These are phyloP conservation scores for Dendrolimus punctatus DNA, from an alignment of 1,140 invertebrate genomes.

Conservation along the genomic window DNA sequence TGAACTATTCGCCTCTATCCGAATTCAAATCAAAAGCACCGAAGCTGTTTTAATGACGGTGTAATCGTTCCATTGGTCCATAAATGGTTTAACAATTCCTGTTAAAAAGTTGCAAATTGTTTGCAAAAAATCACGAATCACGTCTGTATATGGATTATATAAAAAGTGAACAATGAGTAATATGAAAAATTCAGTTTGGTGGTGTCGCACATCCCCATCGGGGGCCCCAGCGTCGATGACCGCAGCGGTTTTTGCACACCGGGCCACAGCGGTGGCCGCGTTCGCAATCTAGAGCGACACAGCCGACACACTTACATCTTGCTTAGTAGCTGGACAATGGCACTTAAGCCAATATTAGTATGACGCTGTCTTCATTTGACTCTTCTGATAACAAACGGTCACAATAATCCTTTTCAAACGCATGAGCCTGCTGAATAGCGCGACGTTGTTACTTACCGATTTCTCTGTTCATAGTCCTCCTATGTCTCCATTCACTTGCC, in stretches of 20 bases:
- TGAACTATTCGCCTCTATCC: background rate
- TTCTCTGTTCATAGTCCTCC: too few relatives aligned
- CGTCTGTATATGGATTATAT: constrained; percentile 3
- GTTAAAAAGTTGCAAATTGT: background rate
- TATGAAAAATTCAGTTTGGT: constrained; percentile 11
- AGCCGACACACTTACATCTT: constrained; percentile 11
- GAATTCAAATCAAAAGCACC: background rate
- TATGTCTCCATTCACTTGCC: too few relatives aligned
- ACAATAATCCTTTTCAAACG: too few relatives aligned
- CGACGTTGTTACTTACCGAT: too few relatives aligned
- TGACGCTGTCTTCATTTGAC: too few relatives aligned
- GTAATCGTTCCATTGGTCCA: too few relatives aligned
- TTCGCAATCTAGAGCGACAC: constrained; percentile 44
- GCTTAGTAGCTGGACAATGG: constrained; percentile 8
- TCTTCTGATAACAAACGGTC: too few relatives aligned
- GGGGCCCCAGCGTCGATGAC: constrained; percentile 61
- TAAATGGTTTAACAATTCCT: too few relatives aligned
- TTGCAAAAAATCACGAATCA: background rate
- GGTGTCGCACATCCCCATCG: constrained; percentile 35
- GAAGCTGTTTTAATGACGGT: too few relatives aligned
- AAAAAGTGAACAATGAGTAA: constrained; percentile 15
- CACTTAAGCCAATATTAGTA: too few relatives aligned
- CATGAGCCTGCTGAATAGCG: too few relatives aligned
- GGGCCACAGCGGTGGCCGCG: constrained; percentile 23
- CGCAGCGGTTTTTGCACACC: constrained; percentile 51